Conservation (phyloP, 2,888 invertebrate genomes). For the Acrobasis consociella region DNA sequence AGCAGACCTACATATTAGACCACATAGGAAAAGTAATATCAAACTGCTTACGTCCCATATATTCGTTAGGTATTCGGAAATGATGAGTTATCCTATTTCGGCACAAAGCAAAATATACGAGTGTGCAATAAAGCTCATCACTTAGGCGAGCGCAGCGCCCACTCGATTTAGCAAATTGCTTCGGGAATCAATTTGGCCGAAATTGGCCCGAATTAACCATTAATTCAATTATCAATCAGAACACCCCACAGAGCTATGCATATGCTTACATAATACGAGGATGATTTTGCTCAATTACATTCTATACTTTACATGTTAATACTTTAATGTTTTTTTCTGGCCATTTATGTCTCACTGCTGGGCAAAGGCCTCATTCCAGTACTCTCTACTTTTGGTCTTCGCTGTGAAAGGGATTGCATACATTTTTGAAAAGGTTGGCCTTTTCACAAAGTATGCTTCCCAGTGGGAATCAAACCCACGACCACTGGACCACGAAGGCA, state of each 20-base stretch:
- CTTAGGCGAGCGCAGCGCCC: slow-evolving; percentile 36
- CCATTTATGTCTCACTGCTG: no score
- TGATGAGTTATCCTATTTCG: slow-evolving; percentile 39
- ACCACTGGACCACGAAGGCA: no score
- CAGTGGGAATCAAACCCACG: no score
- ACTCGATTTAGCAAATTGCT: slow-evolving; percentile 50
- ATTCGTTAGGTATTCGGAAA: slow-evolving; percentile 14
- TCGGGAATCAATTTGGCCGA: slow-evolving; percentile 40
- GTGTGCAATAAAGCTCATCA: slow-evolving; percentile 46
- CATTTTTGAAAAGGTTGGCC: no score
- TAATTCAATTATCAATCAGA: slow-evolving; percentile 55
- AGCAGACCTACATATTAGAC: not conserved
- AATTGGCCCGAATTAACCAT: slow-evolving; percentile 45
- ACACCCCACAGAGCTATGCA: slow-evolving; percentile 33
- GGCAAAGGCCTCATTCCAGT: no score
- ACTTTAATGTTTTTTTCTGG: no score
- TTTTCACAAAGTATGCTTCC: no score
- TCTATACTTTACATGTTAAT: no score
- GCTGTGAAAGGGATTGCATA: no score
- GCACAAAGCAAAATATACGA: slow-evolving; percentile 47
- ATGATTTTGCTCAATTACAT: no score
- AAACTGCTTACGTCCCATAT: not conserved
- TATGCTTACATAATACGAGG: no score
- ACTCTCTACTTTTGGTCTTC: no score
- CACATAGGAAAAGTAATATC: not conserved